Evolutionary conservation across 2,113 vertebrate genomes (phyloP).

Genomic region (Seriola quinqueradiata): DNA sequence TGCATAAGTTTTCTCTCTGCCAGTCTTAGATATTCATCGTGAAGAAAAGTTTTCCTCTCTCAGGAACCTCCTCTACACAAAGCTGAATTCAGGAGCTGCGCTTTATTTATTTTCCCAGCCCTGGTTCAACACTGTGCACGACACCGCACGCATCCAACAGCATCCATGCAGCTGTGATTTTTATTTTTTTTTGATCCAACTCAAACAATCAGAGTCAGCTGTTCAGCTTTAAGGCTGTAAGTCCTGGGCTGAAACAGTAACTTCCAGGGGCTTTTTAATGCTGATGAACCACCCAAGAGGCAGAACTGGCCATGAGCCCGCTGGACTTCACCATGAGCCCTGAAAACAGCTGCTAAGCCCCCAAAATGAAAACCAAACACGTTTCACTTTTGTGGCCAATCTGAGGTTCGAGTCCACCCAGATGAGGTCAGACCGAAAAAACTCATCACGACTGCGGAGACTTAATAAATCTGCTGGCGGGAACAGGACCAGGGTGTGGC

Average conservation of each 20-base stretch:
- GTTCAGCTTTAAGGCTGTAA: slow-evolving; percentile 18
- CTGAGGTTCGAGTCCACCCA: no score
- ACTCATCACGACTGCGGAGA: no score
- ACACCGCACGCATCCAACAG: neutral
- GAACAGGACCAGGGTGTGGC: slow-evolving; percentile 24
- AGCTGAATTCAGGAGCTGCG: slow-evolving; percentile 26
- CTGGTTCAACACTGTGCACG: neutral
- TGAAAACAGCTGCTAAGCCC: slow-evolving; percentile 31
- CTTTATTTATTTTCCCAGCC: slow-evolving; percentile 29
- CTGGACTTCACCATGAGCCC: slow-evolving; percentile 1
- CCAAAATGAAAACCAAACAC: slow-evolving; percentile 25
- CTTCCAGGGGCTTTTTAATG: neutral
- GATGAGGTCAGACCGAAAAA: neutral
- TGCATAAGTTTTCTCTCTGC: neutral
- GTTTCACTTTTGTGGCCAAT: neutral
- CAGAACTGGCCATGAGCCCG: neutral
- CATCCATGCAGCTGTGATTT: slow-evolving; percentile 29
- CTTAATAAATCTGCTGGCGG: no score
- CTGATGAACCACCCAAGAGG: slow-evolving; percentile 19
- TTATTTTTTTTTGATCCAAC: slow-evolving; percentile 12
- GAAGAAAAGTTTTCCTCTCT: neutral
- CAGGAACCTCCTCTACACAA: neutral
- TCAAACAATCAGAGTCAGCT: slow-evolving; percentile 27
- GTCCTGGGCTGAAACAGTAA: slow-evolving; percentile 4
- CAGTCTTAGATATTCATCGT: neutral